Base-by-base conservation (phyloP, 2,113 vertebrate species). In the Oncorhynchus gorbuscha region DNA sequence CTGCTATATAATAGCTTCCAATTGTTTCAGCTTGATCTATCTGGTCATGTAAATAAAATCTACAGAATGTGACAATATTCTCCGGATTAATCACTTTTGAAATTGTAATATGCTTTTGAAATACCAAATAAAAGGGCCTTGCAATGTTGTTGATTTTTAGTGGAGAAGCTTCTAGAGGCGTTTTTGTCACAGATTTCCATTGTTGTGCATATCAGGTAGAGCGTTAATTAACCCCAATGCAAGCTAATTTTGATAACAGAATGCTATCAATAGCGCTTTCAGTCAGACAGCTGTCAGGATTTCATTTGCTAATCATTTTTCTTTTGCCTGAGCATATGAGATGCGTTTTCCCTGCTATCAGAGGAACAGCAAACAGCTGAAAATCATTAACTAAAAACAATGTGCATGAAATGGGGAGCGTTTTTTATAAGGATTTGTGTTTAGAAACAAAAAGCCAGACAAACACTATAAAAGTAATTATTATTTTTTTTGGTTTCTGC, bases 171-270 rank as follows among this genome's bases (percentile, higher is more conserved):
- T n/a, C 69, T 26, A n/a, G n/a, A n/a, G n/a, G n/a, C n/a, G n/a
- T 70, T 3, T n/a, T n/a, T 3, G n/a, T 45, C 30, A 28, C 67
- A 69, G 95, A n/a, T 95, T 95, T 94, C 94, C 94, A 97, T 97
- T 97, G 97, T 97, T 97, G 97, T 98, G 97, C 97, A 98, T 97
- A 98, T 97, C 97, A 97, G 96, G 97, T 97, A 97, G 96, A 97
- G 97, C 97, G 96, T 97, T 97, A 97, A 98, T 97, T 97, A 97
- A 97, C 96, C n/a, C 96, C 96, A 97, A 97, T 97, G 96, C 96
- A 98, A 97, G 96, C 96, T 98, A 98, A 98, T 98, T 97, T 97
- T 97, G 95, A 97, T 97, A 97, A 96, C 95, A 96, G 96, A 97
- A 97, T 97, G 95, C 96, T 97, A 98, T 97, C 96, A 97, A 97